Conservation (phyloP, 2,797 vertebrate species). For the Alfaro cultratus region DNA sequence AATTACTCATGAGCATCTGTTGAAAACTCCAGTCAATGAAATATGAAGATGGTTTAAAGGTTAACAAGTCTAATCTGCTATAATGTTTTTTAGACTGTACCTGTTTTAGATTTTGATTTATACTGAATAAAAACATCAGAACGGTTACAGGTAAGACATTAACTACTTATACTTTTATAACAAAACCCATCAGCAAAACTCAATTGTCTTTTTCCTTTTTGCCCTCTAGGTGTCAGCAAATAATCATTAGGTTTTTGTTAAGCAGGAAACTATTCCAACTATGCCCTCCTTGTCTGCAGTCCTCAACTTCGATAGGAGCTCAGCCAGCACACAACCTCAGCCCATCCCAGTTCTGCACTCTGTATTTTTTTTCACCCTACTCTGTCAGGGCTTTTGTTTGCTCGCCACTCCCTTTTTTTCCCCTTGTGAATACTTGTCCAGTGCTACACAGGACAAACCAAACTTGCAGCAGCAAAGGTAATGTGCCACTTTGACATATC, state of each 20-base stretch:
- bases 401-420: slow-evolving; percentile 64
- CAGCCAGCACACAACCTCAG: slow-evolving; percentile 41
- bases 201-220: slow-evolving; percentile 17
- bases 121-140: background rate
- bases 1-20: background rate
- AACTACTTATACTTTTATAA: background rate
- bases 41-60: background rate
- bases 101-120: background rate
- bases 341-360: slow-evolving; percentile 41
- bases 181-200: background rate
- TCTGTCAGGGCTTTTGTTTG: slow-evolving; percentile 56
- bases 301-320: slow-evolving; percentile 65
- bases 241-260: slow-evolving; percentile 23
- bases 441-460: slow-evolving; percentile 14
- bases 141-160: background rate
- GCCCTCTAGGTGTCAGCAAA: slow-evolving; percentile 73
- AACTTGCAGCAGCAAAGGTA: background rate
- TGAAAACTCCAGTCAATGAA: background rate
- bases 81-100: background rate
- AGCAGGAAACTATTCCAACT: slow-evolving; percentile 72
- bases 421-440: slow-evolving; percentile 27
- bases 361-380: slow-evolving; percentile 25
- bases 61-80: background rate
- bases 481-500: slow-evolving; percentile 20
- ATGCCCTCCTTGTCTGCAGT: slow-evolving; percentile 60